Evolutionary conservation across 2,113 vertebrate genomes (phyloP).

Genomic region (Poeciliopsis occidentalis): DNA sequence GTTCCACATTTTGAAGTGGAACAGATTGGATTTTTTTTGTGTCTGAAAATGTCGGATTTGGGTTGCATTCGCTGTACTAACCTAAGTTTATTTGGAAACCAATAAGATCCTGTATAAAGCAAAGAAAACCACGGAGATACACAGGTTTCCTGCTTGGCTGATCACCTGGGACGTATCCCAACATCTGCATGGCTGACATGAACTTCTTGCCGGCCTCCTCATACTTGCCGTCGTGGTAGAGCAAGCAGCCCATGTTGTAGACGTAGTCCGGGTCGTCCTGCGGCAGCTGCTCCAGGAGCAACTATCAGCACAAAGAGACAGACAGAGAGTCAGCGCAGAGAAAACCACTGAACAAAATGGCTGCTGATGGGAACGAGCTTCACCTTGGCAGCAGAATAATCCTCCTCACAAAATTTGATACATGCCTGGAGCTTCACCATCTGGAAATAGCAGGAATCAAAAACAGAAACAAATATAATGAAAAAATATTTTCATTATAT

Average conservation of each 20-base stretch:
- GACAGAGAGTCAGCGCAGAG: not conserved
- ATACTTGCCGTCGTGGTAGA: slow-evolving; percentile 89
- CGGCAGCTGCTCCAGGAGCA: slow-evolving; percentile 89
- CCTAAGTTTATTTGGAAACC: not conserved
- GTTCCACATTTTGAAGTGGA: too few species aligned
- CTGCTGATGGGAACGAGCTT: not conserved
- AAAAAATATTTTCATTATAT: too few species aligned
- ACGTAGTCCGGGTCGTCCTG: slow-evolving; percentile 84
- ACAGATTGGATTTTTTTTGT: too few species aligned
- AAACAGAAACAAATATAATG: not conserved
- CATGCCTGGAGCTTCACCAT: slow-evolving; percentile 89
- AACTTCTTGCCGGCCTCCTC: slow-evolving; percentile 92
- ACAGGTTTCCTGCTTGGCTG: too few species aligned
- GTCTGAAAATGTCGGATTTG: too few species aligned
- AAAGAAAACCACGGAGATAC: not conserved
- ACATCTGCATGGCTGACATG: slow-evolving; percentile 84
- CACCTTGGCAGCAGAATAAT: slow-evolving; percentile 87
- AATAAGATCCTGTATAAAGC: not conserved
- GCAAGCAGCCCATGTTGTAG: slow-evolving; percentile 90
- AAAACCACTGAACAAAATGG: not conserved
- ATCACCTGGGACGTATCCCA: slow-evolving; percentile 87
- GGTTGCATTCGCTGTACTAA: too few species aligned
- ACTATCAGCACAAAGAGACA: slow-evolving; percentile 63
- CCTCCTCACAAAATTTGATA: slow-evolving; percentile 91
- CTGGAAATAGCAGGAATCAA: slow-evolving; percentile 56